A percentile compares a stretch with the other conserved stretches of the same genome.
Conservation (phyloP, 1,140 invertebrate genomes). For the Apolygus lucorum region DNA sequence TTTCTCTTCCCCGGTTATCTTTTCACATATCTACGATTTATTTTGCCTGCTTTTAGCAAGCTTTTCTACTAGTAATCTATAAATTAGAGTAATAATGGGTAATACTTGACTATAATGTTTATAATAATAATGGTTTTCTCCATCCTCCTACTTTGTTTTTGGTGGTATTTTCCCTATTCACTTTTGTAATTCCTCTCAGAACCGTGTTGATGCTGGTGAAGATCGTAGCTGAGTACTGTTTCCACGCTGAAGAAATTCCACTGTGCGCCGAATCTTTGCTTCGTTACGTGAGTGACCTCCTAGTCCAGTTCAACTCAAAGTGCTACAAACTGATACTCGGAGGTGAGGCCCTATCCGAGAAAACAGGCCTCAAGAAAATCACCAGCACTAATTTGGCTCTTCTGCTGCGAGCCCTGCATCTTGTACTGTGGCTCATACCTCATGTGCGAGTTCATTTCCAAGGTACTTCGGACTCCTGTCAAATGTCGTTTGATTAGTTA, state of each 20-base stretch:
- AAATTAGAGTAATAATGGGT: no score
- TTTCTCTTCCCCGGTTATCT: no score
- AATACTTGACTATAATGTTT: no score
- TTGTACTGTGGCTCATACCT: slow-evolving; percentile 68
- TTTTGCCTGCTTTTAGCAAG: no score
- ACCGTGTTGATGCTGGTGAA: slow-evolving; percentile 51
- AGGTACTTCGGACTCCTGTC: slow-evolving; percentile 34
- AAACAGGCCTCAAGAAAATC: slow-evolving; percentile 92
- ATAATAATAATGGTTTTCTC: not conserved
- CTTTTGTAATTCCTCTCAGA: slow-evolving; percentile 38
- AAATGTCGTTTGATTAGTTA: not conserved
- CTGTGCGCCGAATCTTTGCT: slow-evolving; percentile 31
- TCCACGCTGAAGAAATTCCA: slow-evolving; percentile 49
- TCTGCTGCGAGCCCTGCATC: slow-evolving; percentile 75
- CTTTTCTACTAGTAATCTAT: no score
- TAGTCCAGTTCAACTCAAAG: slow-evolving; percentile 84
- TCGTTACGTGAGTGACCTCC: slow-evolving; percentile 73
- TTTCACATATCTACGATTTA: no score
- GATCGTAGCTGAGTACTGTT: slow-evolving; percentile 55
- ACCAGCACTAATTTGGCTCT: slow-evolving; percentile 89
- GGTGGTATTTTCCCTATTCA: not conserved
- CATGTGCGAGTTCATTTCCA: slow-evolving; percentile 59
- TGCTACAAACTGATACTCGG: slow-evolving; percentile 91
- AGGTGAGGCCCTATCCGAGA: slow-evolving; percentile 80
- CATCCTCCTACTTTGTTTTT: not conserved